A percentile compares a stretch with the other conserved stretches of the same genome.
Conservation (phyloP, 2,888 invertebrate species). For the Drepana falcataria region DNA sequence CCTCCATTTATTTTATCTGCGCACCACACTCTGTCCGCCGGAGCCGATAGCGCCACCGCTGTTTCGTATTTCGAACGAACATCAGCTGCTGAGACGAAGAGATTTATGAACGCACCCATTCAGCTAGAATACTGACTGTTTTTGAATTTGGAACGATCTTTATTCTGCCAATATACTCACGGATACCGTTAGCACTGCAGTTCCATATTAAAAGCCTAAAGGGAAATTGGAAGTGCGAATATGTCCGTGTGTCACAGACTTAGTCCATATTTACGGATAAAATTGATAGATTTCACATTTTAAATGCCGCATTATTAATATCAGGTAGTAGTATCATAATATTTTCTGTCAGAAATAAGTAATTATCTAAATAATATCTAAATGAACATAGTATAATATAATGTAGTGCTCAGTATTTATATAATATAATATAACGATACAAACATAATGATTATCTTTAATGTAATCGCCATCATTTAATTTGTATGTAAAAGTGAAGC, state of each 20-base stretch:
- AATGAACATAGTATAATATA: too few relatives aligned
- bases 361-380: too few relatives aligned
- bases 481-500: constrained; percentile 34
- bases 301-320: too few relatives aligned
- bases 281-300: too few relatives aligned
- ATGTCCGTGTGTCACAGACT: too few relatives aligned
- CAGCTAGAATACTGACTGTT: constrained; percentile 51
- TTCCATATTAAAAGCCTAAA: background rate
- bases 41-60: constrained; percentile 50
- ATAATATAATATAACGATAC: too few relatives aligned
- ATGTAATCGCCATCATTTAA: constrained; percentile 42
- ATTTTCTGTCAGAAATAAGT: too few relatives aligned
- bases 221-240: too few relatives aligned
- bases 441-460: constrained; percentile 29
- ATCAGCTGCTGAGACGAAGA: constrained; percentile 72
- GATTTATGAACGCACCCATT: constrained; percentile 71
- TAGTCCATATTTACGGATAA: too few relatives aligned
- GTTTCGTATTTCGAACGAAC: constrained; percentile 64
- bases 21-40: constrained; percentile 64
- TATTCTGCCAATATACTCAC: constrained; percentile 29
- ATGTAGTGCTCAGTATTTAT: too few relatives aligned
- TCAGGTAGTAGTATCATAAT: too few relatives aligned
- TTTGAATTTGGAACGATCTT: constrained; percentile 55
- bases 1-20: constrained; percentile 77
- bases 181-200: background rate